phyloP scores from a whole-genome alignment of 2,888 invertebrate genomes.

The Abscondita cerata region DNA sequence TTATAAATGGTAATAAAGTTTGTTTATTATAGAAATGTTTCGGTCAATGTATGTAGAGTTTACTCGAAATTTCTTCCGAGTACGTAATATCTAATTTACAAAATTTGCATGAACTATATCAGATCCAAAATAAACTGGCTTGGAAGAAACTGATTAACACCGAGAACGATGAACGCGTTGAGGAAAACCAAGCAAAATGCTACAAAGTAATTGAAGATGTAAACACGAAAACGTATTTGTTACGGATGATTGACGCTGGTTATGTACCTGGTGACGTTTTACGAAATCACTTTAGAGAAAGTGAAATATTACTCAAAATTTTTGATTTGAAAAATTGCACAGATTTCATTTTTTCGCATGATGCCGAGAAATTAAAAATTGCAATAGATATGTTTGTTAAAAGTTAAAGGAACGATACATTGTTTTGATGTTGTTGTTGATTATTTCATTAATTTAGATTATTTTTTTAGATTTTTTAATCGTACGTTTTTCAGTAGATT shows the following conservation, averaged over 20 bases:
- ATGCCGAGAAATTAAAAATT: no score
- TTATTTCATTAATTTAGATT: no score
- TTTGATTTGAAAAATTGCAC: no score
- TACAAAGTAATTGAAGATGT: conserved; percentile 51
- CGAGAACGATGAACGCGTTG: conserved; percentile 28
- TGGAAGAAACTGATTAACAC: conserved; percentile 52
- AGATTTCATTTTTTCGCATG: no score
- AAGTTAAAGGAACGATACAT: no score
- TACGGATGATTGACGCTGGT: conserved; percentile 52
- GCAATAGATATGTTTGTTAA: no score
- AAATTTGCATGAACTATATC: conserved; percentile 46
- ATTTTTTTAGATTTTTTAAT: no score
- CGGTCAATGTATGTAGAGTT: conserved; percentile 36
- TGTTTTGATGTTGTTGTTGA: no score
- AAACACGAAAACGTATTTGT: conserved; percentile 52
- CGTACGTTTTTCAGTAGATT: no score
- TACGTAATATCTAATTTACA: conserved; percentile 49
- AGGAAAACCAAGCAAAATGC: conserved; percentile 42
- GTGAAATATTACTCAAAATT: conserved; percentile 49
- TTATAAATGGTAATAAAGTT: no score
- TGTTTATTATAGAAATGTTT: no score
- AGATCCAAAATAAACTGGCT: conserved; percentile 47
- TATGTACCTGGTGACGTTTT: conserved; percentile 49
- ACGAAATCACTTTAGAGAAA: conserved; percentile 50
- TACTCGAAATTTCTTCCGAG: conserved; percentile 51